phyloP scores from a whole-genome alignment of 2,113 vertebrate genomes.

The Cricetomys ansorgei region DNA sequence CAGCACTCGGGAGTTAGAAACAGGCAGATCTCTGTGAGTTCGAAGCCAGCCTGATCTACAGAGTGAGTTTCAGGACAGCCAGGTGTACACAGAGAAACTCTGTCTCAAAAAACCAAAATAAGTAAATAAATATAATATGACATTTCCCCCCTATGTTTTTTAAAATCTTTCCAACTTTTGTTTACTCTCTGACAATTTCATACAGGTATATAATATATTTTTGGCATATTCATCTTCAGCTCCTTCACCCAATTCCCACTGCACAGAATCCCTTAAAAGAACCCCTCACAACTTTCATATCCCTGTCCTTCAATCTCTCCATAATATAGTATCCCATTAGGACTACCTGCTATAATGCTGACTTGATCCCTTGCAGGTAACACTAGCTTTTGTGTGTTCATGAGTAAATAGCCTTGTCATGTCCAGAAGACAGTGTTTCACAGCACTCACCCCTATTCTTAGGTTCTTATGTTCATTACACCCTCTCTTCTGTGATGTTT shows the following conservation, averaged over 20 bases:
- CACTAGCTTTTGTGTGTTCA: neutral
- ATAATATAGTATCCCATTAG: neutral
- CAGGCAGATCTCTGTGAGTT: too few relatives aligned
- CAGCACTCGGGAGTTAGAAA: too few relatives aligned
- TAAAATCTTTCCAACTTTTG: neutral
- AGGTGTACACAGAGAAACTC: too few relatives aligned
- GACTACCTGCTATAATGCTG: neutral
- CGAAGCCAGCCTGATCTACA: too few relatives aligned
- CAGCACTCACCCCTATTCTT: neutral
- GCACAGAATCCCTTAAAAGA: neutral
- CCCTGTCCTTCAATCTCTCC: neutral
- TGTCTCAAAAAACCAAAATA: too few relatives aligned
- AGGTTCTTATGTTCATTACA: neutral
- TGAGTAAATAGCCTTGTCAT: neutral
- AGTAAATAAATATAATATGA: too few relatives aligned
- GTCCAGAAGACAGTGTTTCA: neutral
- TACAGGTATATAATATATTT: neutral
- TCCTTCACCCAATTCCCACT: neutral
- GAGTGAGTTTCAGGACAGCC: too few relatives aligned
- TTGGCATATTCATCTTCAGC: neutral
- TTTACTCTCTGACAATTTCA: neutral
- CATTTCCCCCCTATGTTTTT: too few relatives aligned
- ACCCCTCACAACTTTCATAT: neutral
- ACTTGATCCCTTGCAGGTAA: neutral
- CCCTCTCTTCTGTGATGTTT: neutral